Percentiles rank a stretch among this genome's conserved stretches.
Conservation (phyloP, 2,113 vertebrate species). For the Myrmecophaga tridactyla region DNA sequence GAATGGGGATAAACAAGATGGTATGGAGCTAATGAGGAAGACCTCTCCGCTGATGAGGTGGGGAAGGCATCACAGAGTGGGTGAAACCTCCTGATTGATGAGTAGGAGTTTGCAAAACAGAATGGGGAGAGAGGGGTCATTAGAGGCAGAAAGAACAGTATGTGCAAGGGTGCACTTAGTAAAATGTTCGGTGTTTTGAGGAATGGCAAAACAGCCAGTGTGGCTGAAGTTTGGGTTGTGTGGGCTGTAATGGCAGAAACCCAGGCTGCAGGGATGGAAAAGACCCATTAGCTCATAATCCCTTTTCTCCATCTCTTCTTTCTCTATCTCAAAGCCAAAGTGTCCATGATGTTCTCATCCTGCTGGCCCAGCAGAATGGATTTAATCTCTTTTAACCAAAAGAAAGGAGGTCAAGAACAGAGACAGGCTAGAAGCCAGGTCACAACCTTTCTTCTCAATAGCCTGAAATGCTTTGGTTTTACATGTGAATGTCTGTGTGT, state of each 20-base stretch:
- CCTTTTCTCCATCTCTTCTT: slow-evolving; percentile 60
- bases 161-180: not conserved
- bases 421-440: slow-evolving; percentile 71
- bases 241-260: slow-evolving; percentile 64
- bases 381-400: slow-evolving; percentile 76
- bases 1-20: not conserved
- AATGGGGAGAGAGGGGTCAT: not conserved
- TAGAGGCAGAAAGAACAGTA: not conserved
- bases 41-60: not conserved
- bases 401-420: slow-evolving; percentile 65
- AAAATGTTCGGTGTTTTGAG: not conserved
- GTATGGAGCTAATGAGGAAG: not conserved
- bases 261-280: slow-evolving; percentile 67
- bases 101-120: not conserved
- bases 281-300: slow-evolving; percentile 70
- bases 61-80: not conserved
- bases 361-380: slow-evolving; percentile 69
- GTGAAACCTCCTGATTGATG: not conserved
- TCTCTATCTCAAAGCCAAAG: slow-evolving; percentile 65
- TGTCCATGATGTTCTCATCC: slow-evolving; percentile 76
- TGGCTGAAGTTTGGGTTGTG: slow-evolving; percentile 46
- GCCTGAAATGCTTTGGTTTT: slow-evolving; percentile 18
- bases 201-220: not conserved
- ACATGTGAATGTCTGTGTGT: slow-evolving; percentile 55
- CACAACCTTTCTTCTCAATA: slow-evolving; percentile 69